Conservation (phyloP, 2,888 invertebrate species). For the Conistra vaccinii region DNA sequence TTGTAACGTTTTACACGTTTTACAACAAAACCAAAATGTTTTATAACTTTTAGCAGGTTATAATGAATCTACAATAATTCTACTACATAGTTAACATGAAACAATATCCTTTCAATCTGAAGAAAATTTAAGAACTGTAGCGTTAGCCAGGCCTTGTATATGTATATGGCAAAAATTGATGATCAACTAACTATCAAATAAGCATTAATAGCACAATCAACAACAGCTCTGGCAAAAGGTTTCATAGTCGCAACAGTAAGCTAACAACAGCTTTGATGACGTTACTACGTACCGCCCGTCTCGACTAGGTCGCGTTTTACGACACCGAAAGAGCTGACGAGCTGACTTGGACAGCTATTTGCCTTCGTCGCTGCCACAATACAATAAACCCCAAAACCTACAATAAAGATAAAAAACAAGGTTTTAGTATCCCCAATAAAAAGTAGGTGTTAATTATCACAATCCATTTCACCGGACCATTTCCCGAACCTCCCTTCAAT, state of each 20-base stretch:
- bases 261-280: background rate
- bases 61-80: background rate
- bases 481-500: constrained; percentile 39
- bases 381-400: constrained; percentile 34
- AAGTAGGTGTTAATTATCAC: constrained; percentile 60
- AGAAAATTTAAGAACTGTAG: background rate
- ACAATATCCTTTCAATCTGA: too few relatives aligned
- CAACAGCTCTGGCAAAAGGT: background rate
- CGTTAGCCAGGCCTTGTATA: background rate
- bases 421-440: constrained; percentile 45
- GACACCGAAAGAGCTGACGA: background rate
- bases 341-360: background rate
- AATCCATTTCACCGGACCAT: constrained; percentile 22
- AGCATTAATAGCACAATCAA: background rate
- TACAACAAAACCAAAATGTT: constrained; percentile 11
- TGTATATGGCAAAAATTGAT: too few relatives aligned
- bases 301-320: background rate
- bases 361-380: background rate
- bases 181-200: background rate
- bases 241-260: background rate
- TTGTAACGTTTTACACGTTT: constrained; percentile 24
- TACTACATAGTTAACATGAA: background rate
- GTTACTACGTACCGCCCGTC: too few relatives aligned
- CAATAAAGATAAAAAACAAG: constrained; percentile 51
- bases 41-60: background rate